Base-by-base conservation (phyloP, 2,797 vertebrate genomes). In the Selene dorsalis region DNA sequence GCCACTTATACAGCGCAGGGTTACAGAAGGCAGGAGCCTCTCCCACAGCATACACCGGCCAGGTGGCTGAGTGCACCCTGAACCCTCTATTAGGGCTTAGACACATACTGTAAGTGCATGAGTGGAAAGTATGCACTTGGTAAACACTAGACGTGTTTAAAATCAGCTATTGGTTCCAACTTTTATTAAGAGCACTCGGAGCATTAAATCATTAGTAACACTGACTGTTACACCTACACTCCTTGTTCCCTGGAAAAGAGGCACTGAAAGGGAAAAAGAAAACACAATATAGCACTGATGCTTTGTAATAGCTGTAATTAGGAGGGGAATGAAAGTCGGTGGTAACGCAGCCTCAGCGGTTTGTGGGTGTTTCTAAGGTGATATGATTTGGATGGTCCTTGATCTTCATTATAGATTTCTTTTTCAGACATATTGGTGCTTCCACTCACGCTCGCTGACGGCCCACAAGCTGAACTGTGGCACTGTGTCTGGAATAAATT, bases 401-500 rank as follows among this genome's bases (percentile, higher is more conserved):
- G 24, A 57, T 53, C 61, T 64, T 48, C 24, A 59, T 61, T 22
- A 18, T 50, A 59, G 22, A 70, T 58, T 53, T 52, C 17, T 24
- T 62, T 32, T 67, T 59, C 41, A 60, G 22, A 58, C 58, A 56
- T 58, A 72, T 75, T 58, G 63, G 16, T 71, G 50, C 69, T 75
- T 68, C 69, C 7, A 1, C 70, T 85, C 69, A 70, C 7, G 4
- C 43, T 50, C 65, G 28, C 48, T 14, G 0, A 38, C 24, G 22
- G 30, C 65, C 59, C 48, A 20, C n/a, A 11, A 73, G 41, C 65
- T 75, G 69, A 82, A 69, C 69, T 11, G 10, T 56, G 39, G 59
- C 75, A 55, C 71, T 82, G 76, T 55, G 32, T 86, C 62, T 71
- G 63, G 81, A 88, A 88, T 87, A 81, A 83, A 89, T 78, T 86